phyloP scores from a whole-genome alignment of 2,888 invertebrate species.

The Norana najaformis region DNA sequence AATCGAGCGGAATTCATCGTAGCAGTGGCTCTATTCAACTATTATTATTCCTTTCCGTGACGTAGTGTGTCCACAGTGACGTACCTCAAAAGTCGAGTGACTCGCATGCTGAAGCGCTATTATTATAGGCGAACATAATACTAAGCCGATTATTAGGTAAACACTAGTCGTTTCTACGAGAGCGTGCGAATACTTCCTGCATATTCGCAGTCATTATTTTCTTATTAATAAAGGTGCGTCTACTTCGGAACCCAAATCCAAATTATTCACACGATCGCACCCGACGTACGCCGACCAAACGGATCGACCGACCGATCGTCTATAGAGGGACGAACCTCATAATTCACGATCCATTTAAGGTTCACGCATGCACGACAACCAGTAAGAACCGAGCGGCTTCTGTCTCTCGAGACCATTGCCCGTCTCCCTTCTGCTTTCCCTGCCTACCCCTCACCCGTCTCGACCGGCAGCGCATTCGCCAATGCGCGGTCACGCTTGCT shows the following conservation, averaged over 20 bases:
- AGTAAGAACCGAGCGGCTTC: neutral
- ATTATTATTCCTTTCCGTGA: neutral
- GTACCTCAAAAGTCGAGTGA: neutral
- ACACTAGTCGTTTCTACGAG: neutral
- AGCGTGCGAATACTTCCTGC: neutral
- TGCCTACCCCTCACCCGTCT: neutral
- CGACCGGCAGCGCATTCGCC: neutral
- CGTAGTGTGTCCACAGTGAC: neutral
- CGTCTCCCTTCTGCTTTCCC: neutral
- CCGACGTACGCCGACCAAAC: neutral
- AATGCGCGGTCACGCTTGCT: conserved; percentile 2
- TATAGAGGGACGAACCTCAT: conserved; percentile 14
- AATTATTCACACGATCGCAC: conserved; percentile 7
- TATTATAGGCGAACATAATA: neutral
- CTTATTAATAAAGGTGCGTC: neutral
- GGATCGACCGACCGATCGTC: neutral
- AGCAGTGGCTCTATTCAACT: neutral
- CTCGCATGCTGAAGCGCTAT: conserved; percentile 1
- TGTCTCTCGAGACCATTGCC: neutral
- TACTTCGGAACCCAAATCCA: neutral
- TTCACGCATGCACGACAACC: conserved; percentile 7
- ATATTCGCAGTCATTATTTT: neutral
- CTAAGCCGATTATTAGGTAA: neutral
- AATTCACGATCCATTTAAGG: conserved; percentile 18
- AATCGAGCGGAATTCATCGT: conserved; percentile 14